A percentile compares a stretch with the other conserved stretches of the same genome.
phyloP scores from a whole-genome alignment of 2,888 invertebrate genomes.

The Drosophila rellima region DNA sequence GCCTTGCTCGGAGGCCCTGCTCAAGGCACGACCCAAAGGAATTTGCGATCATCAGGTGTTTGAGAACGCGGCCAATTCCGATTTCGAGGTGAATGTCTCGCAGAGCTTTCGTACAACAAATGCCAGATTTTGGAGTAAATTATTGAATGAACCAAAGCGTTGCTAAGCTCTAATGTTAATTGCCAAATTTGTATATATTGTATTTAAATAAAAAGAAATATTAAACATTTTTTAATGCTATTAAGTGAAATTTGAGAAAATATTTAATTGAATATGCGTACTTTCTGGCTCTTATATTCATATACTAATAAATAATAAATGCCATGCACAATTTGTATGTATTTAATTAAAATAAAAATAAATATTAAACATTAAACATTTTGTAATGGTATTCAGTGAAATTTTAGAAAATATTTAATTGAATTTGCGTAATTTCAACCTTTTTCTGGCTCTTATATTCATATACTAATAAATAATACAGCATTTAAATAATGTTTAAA shows the following conservation, averaged over 20 bases:
- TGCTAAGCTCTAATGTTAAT: background rate
- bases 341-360: too few relatives aligned
- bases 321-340: too few relatives aligned
- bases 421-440: too few relatives aligned
- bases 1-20: constrained; percentile 46
- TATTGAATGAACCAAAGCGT: constrained; percentile 49
- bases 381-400: too few relatives aligned
- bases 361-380: too few relatives aligned
- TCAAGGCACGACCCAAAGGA: constrained; percentile 59
- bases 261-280: too few relatives aligned
- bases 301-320: too few relatives aligned
- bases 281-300: too few relatives aligned
- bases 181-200: background rate
- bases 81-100: constrained; percentile 59
- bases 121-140: constrained; percentile 77
- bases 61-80: constrained; percentile 50
- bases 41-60: constrained; percentile 84
- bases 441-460: too few relatives aligned
- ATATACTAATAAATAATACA: too few relatives aligned
- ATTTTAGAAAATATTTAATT: too few relatives aligned
- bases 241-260: too few relatives aligned
- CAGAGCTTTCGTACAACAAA: constrained; percentile 68
- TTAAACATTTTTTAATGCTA: background rate
- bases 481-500: background rate
- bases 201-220: background rate